These are phyloP conservation scores for Sitobion miscanthi DNA, from an alignment of 1,140 invertebrate genomes.

Conservation along the genomic window DNA sequence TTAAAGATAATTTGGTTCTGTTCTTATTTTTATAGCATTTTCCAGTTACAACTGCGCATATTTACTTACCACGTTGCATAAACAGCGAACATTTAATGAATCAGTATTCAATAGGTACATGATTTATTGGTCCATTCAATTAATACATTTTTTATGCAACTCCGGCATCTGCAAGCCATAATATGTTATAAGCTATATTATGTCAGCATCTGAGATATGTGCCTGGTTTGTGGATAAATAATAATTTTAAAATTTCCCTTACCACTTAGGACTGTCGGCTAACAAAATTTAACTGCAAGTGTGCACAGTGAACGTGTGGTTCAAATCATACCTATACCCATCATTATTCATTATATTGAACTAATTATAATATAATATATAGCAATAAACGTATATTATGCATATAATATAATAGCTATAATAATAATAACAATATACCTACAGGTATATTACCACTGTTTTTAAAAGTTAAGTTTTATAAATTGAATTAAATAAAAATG, in stretches of 20 bases:
- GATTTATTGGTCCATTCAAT: not conserved
- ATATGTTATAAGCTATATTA: not conserved
- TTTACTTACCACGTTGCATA: not conserved
- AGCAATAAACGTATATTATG: no score
- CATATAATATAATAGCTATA: no score
- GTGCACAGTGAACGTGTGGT: not conserved
- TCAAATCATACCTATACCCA: no score
- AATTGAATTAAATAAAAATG: not conserved
- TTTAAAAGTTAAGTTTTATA: no score
- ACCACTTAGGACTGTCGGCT: not conserved
- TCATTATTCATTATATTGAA: no score
- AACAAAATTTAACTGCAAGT: not conserved
- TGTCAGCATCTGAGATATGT: not conserved
- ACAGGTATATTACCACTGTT: no score
- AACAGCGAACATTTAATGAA: not conserved
- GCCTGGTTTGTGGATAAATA: not conserved
- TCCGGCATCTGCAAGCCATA: not conserved
- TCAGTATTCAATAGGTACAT: not conserved
- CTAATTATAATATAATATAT: no score
- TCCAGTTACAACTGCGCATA: not conserved
- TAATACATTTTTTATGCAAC: not conserved
- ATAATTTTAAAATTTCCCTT: not conserved
- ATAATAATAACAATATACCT: no score
- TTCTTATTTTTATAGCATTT: not conserved
- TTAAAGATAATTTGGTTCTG: not conserved